Conservation (phyloP, 2,113 vertebrate genomes). For the Colaptes auratus region DNA sequence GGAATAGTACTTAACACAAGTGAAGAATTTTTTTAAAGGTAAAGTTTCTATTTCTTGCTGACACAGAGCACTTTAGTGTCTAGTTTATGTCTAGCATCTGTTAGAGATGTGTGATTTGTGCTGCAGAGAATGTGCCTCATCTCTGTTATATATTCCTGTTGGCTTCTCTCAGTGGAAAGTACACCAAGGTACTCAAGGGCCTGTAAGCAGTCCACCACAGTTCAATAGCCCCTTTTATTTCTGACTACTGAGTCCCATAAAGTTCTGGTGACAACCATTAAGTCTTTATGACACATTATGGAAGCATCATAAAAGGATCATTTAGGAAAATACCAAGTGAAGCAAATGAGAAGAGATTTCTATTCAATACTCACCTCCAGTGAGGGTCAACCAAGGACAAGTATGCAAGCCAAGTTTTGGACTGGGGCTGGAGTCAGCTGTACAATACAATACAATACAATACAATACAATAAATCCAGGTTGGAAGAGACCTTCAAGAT, state of each 20-base stretch:
- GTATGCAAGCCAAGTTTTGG: background rate
- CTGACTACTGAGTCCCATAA: background rate
- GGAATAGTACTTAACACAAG: background rate
- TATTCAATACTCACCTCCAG: background rate
- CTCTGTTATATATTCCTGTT: background rate
- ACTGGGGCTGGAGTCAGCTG: background rate
- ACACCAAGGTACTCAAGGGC: background rate
- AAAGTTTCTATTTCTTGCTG: background rate
- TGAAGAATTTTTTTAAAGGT: background rate
- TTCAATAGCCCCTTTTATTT: constrained; percentile 6
- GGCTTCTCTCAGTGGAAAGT: background rate
- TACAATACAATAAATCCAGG: too few relatives aligned
- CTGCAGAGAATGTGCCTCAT: background rate
- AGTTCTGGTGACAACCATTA: background rate
- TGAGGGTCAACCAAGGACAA: background rate
- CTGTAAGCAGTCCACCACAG: background rate
- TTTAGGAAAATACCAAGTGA: background rate
- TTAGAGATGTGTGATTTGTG: background rate
- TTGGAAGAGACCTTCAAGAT: too few relatives aligned
- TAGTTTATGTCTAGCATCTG: background rate
- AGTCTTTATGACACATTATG: background rate
- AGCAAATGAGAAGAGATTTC: background rate
- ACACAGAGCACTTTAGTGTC: background rate
- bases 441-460: too few relatives aligned
- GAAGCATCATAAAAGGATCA: background rate